Conservation (phyloP, 2,113 vertebrate species). For the Alces alces region DNA sequence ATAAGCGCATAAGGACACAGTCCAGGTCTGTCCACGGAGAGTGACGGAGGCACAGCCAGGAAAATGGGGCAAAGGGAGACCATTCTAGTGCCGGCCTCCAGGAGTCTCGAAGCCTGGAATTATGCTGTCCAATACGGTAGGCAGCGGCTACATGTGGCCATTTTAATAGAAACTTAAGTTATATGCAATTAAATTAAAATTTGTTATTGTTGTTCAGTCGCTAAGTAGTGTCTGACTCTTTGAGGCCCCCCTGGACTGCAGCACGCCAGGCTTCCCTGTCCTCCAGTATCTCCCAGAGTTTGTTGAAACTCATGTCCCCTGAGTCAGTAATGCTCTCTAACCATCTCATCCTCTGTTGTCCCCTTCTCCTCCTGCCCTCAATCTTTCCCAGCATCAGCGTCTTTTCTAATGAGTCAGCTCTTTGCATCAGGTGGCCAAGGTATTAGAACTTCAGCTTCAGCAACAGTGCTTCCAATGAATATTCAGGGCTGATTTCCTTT, state of each 20-base stretch:
- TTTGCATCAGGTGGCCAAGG: neutral
- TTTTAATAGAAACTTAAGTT: conserved; percentile 5
- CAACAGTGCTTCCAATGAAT: neutral
- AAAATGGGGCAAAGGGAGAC: neutral
- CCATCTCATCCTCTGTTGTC: fast-evolving
- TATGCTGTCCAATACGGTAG: neutral
- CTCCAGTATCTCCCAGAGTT: neutral
- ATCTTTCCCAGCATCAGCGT: neutral
- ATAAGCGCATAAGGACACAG: neutral
- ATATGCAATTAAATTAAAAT: neutral
- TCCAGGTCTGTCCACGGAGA: neutral
- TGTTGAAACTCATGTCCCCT: neutral
- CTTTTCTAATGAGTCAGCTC: neutral
- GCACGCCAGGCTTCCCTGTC: neutral
- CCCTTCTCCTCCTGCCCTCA: neutral
- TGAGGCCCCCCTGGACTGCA: neutral
- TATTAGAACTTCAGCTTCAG: neutral
- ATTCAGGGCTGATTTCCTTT: neutral
- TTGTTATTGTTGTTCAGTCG: neutral
- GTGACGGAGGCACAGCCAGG: neutral
- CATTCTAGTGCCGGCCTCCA: no score
- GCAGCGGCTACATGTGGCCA: neutral
- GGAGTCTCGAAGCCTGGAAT: neutral
- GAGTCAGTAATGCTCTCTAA: neutral
- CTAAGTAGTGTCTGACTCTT: neutral